Evolutionary conservation across 2,888 invertebrate species (phyloP).

Genomic region (Habroteleia sp.): DNA sequence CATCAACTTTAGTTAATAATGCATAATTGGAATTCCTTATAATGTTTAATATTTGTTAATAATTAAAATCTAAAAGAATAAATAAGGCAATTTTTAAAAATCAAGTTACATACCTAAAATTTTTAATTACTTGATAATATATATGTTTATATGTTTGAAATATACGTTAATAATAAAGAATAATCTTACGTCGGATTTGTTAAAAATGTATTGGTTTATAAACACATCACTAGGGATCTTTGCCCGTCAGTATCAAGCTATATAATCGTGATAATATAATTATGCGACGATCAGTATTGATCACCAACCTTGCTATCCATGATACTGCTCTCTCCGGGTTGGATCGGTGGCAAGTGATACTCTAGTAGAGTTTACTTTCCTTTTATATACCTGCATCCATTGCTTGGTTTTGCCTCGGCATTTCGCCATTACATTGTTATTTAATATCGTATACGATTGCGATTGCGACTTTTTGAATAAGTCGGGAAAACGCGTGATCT

Average conservation of each 20-base stretch:
- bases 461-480: constrained; percentile 56
- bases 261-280: constrained; percentile 36
- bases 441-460: constrained; percentile 67
- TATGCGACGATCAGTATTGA: constrained; percentile 36
- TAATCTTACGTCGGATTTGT: no score
- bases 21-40: no score
- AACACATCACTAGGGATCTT: constrained; percentile 4
- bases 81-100: no score
- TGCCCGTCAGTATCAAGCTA: constrained; percentile 9
- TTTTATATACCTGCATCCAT: constrained; percentile 71
- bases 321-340: constrained; percentile 60
- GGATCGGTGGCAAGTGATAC: constrained; percentile 71
- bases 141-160: no score
- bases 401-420: constrained; percentile 65
- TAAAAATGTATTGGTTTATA: not conserved
- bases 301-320: constrained; percentile 74
- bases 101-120: no score
- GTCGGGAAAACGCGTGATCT: constrained; percentile 63
- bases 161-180: no score
- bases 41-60: no score
- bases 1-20: no score
- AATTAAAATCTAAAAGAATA: no score
- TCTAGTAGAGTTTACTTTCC: constrained; percentile 55
- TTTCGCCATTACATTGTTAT: constrained; percentile 73
- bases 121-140: no score